Conservation (phyloP, 1,140 invertebrate genomes). For the Brevipalpus yothersi region DNA sequence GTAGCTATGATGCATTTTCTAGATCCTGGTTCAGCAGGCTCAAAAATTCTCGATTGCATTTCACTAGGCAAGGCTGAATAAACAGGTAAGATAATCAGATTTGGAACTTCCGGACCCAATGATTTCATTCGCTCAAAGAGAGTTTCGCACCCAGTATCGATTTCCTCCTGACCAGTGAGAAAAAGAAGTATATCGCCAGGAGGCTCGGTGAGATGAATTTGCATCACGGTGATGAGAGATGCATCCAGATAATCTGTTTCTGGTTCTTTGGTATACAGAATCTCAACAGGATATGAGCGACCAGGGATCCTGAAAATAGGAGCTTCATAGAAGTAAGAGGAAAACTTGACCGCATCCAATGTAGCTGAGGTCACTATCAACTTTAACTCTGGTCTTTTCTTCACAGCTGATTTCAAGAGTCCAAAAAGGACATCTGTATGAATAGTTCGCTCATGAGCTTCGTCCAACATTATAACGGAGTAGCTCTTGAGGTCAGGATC, state of each 20-base stretch:
- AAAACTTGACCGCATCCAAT: constrained; percentile 93
- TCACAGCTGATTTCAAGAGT: constrained; percentile 43
- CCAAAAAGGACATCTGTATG: constrained; percentile 98
- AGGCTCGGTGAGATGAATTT: constrained; percentile 54
- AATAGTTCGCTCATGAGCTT: constrained; percentile 91
- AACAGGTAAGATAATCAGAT: constrained; percentile 80
- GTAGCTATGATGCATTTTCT: constrained; percentile 85
- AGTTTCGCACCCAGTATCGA: constrained; percentile 84
- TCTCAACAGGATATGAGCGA: constrained; percentile 56
- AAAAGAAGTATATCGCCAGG: constrained; percentile 78
- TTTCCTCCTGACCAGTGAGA: constrained; percentile 80
- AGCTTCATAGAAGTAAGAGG: constrained; percentile 49
- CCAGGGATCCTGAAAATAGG: constrained; percentile 93
- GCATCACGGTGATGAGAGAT: constrained; percentile 79
- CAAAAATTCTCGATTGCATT: constrained; percentile 75
- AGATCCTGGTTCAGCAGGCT: constrained; percentile 64
- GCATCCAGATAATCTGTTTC: constrained; percentile 97
- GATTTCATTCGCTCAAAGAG: constrained; percentile 63
- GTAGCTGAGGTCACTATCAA: constrained; percentile 92
- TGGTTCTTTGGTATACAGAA: constrained; percentile 95
- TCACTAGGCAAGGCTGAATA: constrained; percentile 96
- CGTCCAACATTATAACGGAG: constrained; percentile 93
- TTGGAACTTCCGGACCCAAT: constrained; percentile 69
- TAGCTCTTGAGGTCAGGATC: constrained; percentile 88
- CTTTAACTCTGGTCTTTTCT: constrained; percentile 54